phyloP scores from a whole-genome alignment of 2,113 vertebrate genomes.

The Aegithalos caudatus region DNA sequence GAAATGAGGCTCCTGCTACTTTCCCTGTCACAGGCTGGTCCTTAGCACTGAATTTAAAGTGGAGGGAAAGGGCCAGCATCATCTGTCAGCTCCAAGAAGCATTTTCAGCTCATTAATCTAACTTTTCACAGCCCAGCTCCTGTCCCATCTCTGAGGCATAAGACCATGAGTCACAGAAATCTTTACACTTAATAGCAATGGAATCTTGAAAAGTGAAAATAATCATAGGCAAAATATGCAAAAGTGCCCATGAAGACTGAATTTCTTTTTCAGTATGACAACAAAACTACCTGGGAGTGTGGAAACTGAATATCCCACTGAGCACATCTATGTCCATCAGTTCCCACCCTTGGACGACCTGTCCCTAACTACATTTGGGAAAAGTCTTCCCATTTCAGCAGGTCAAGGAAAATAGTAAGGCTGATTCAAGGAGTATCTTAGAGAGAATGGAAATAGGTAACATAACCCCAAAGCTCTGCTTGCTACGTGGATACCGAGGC shows the following conservation, averaged over 20 bases:
- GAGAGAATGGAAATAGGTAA: background rate
- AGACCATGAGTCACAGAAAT: background rate
- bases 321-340: background rate
- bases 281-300: background rate
- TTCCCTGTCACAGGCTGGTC: background rate
- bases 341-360: background rate
- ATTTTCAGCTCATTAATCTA: conserved; percentile 3
- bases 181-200: background rate
- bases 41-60: background rate
- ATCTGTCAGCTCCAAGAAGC: background rate
- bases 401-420: background rate
- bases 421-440: background rate
- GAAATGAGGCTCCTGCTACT: background rate
- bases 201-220: background rate
- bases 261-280: background rate
- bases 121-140: background rate
- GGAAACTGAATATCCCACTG: background rate
- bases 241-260: background rate
- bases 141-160: background rate
- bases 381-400: background rate
- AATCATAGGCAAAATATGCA: background rate
- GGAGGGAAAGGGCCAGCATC: background rate
- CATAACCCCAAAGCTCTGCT: background rate
- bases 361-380: background rate
- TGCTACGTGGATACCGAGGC: rapidly evolving